A percentile compares a stretch with the other conserved stretches of the same genome.
phyloP scores from a whole-genome alignment of 2,797 vertebrate genomes.

The Notamacropus eugenii region DNA sequence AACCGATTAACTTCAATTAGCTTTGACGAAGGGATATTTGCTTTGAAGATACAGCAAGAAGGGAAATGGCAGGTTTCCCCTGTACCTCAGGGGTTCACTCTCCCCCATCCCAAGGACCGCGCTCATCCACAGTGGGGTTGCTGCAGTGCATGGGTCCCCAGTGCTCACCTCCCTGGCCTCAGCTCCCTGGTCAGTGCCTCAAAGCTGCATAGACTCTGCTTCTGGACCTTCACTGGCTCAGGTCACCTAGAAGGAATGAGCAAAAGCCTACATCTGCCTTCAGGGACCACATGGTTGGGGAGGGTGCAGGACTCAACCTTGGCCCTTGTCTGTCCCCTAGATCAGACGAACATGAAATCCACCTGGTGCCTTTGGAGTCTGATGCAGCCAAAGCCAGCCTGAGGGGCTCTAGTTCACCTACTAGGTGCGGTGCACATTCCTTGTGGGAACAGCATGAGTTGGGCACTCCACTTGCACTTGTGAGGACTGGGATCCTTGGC shows the following conservation, averaged over 20 bases:
- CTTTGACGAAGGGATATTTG: no score
- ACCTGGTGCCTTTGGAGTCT: not conserved
- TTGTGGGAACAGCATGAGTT: not conserved
- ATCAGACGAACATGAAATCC: no score
- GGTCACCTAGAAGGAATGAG: not conserved
- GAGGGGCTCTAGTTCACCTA: not conserved
- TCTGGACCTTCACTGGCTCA: no score
- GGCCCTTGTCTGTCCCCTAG: no score
- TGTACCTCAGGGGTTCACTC: not conserved
- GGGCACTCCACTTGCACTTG: not conserved
- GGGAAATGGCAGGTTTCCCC: no score
- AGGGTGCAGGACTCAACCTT: not conserved
- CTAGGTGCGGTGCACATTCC: no score
- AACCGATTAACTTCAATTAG: no score
- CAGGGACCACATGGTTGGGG: not conserved
- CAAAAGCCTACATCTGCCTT: not conserved
- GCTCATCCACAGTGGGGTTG: no score
- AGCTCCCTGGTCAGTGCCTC: no score
- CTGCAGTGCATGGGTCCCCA: no score
- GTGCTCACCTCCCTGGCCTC: not conserved
- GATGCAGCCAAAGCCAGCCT: not conserved
- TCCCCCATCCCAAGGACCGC: not conserved
- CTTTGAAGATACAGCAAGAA: no score
- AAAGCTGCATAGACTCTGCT: not conserved
- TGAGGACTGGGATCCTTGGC: not conserved